A percentile compares a stretch with the other conserved stretches of the same genome.
phyloP scores from a whole-genome alignment of 2,888 invertebrate species.

The Ptychoptera contaminata region DNA sequence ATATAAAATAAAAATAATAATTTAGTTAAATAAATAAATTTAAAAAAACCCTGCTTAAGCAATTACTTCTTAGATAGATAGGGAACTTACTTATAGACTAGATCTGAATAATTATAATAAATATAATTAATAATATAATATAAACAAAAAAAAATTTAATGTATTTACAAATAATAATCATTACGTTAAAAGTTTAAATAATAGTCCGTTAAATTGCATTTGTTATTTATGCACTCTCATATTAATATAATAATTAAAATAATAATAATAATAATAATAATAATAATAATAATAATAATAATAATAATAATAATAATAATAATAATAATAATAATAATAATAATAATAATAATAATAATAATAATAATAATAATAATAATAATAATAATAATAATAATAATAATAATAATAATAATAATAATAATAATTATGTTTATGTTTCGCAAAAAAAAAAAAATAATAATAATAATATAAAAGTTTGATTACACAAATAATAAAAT shows the following conservation, averaged over 20 bases:
- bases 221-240: constrained; percentile 10
- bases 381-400: too few species aligned
- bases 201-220: constrained; percentile 8
- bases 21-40: constrained; percentile 1
- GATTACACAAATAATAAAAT: too few species aligned
- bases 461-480: too few species aligned
- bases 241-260: constrained; percentile 1
- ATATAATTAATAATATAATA: constrained; percentile 1
- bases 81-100: background rate
- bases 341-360: constrained; percentile 1
- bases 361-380: too few species aligned
- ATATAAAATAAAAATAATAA: background rate
- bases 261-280: background rate
- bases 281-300: background rate
- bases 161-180: constrained; percentile 1
- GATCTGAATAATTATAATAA: background rate
- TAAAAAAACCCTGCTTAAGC: constrained; percentile 12
- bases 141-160: constrained; percentile 1
- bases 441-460: too few species aligned
- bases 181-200: background rate
- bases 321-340: constrained; percentile 1
- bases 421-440: too few species aligned
- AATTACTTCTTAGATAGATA: constrained; percentile 13
- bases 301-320: background rate
- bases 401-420: too few species aligned